phyloP scores from a whole-genome alignment of 2,113 vertebrate species.

The Pica pica region DNA sequence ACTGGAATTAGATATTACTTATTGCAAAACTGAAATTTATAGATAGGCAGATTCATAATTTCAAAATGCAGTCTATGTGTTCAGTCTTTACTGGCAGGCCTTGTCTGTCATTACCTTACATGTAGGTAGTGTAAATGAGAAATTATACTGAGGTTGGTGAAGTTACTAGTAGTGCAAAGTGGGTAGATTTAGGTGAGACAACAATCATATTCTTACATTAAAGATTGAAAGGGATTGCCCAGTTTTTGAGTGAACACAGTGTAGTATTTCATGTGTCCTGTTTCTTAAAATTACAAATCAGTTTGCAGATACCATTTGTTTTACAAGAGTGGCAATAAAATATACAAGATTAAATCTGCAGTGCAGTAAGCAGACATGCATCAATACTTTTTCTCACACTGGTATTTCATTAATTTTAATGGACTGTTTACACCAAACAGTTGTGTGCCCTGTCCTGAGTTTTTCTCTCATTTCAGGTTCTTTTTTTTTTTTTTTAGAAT shows the following conservation, averaged over 20 bases:
- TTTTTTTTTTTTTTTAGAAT: not conserved
- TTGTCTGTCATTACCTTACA: not conserved
- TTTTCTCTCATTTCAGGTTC: not conserved
- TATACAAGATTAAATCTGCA: not conserved
- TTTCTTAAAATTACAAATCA: not conserved
- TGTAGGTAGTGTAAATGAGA: not conserved
- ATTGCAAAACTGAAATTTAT: not conserved
- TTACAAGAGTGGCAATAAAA: not conserved
- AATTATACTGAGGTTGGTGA: not conserved
- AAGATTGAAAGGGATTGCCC: not conserved
- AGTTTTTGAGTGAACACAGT: not conserved
- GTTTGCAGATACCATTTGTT: not conserved
- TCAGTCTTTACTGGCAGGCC: not conserved
- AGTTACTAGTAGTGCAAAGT: not conserved
- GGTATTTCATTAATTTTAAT: not conserved
- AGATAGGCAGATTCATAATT: not conserved
- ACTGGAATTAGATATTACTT: not conserved
- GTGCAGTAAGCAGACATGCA: not conserved
- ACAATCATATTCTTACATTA: not conserved
- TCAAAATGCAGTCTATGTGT: not conserved
- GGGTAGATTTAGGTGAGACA: not conserved
- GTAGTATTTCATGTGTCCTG: not conserved
- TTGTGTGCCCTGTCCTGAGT: not conserved
- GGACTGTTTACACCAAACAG: not conserved
- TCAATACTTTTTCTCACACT: not conserved